Base-by-base conservation (phyloP, 2,888 invertebrate genomes). In the Malthinus seriepunctatus region DNA sequence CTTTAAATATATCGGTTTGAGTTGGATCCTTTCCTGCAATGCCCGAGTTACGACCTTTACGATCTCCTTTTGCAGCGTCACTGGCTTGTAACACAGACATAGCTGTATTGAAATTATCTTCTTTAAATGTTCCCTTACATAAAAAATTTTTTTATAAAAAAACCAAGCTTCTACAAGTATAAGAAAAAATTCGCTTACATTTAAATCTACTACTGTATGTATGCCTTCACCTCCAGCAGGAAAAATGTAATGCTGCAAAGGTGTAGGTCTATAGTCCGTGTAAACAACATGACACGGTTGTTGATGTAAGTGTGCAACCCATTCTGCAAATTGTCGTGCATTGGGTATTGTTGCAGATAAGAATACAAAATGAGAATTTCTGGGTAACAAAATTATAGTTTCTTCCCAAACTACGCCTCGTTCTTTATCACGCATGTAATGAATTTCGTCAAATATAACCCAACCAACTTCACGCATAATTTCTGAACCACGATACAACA, bases 381-480 rank as follows among this genome's bases (percentile, higher is more conserved):
- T 96, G 0, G 97, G 98, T 35, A 99, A 80, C 32, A 99, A 83
- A 72, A 99, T 99, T 33, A 99, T 84, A 0, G 98, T 97, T 82
- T 99, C 99, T 83, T 97, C 97, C 99, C 99, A 99, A 1, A 99
- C 98, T 7, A 99, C 98, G 49, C 99, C 99, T 73, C 99, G 86
- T 77, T 99, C 98, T 80, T 97, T 97, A 76, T 99, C 97, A 71
- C 99, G 87, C 99, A 99, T 99, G 77, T 99, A 99, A 81, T 99
- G 99, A 71, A 99, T 99, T 81, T 99, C 99, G 76, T 99, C 99
- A 81, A 99, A 99, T 51, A 99, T 85, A 1, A 99, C 99, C 99
- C 99, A 99, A 48, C 97, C 98, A 0, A 99, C 97, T 85, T 99
- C 99, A 59, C 97, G 85, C 93, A 97, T 97, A 14, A 99, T 89